Conservation (phyloP, 1,140 invertebrate genomes). For the Bicyclus anynana region DNA sequence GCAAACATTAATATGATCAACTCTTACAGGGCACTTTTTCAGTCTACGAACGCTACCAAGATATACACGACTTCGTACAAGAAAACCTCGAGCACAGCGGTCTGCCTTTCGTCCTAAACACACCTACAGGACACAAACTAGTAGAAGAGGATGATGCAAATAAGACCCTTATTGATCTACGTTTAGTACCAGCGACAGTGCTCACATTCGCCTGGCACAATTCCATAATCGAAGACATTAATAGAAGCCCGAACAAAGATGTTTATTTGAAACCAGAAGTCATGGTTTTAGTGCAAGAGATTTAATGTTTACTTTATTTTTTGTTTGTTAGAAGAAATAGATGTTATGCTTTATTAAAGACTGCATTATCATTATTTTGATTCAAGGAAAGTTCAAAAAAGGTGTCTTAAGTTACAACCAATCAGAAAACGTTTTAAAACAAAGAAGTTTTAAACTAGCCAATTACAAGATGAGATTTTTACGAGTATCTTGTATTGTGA, state of each 20-base stretch:
- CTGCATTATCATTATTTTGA: slow-evolving; percentile 16
- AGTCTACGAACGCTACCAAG: slow-evolving; percentile 84
- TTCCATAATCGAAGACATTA: slow-evolving; percentile 70
- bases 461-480: too few relatives aligned
- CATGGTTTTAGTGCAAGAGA: slow-evolving; percentile 81
- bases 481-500: too few relatives aligned
- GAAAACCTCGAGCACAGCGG: slow-evolving; percentile 83
- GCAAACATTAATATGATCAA: neutral
- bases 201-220: slow-evolving; percentile 82
- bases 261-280: slow-evolving; percentile 86
- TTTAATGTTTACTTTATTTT: slow-evolving; percentile 56
- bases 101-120: slow-evolving; percentile 81
- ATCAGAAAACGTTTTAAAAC: too few relatives aligned
- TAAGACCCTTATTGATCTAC: slow-evolving; percentile 82
- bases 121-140: slow-evolving; percentile 81
- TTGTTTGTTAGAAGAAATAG: slow-evolving; percentile 4
- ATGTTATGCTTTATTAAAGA: slow-evolving; percentile 15
- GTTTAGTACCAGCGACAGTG: slow-evolving; percentile 86
- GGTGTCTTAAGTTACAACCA: too few relatives aligned
- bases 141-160: slow-evolving; percentile 79
- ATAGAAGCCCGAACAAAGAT: slow-evolving; percentile 74
- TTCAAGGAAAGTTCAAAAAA: too few relatives aligned
- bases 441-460: too few relatives aligned
- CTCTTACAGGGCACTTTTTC: slow-evolving; percentile 86
- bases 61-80: slow-evolving; percentile 85